Evolutionary conservation across 2,797 vertebrate genomes (phyloP), one percentile per base, ranked within the genome.

Genomic region (Ptychobarbus kaznakovi): DNA sequence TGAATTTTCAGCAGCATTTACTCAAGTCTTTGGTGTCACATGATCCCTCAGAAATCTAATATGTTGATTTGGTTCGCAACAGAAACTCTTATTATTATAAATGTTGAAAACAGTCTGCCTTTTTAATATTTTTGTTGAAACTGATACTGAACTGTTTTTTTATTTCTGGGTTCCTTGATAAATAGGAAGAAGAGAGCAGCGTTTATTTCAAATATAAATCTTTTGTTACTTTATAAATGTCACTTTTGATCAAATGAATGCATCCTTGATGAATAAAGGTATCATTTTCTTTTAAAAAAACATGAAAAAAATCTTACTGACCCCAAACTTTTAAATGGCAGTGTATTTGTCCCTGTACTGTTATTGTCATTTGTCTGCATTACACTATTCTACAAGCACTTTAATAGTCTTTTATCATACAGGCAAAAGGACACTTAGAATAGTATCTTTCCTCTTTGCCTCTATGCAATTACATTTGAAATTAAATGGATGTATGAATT

Each of bases 301-400:
- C 1, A 13, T 25, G 58, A 25, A 61, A 13, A 28, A 56, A 61
- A 1, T 10, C 10, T 11, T 6, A 69, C 53, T 78, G n/a, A 61
- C 53, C 35, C 7, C 13, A 78, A 25, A 61, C 53, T 40, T 78
- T 78, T 63, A 56, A 78, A 78, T 0, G 9, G 53, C 1, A 40
- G 38, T 42, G 38, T 44, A 61, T 53, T 51, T 51, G 32, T 80
- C 25, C 15, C 11, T 78, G 10, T 28, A 7, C n/a, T 78, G 53
- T 78, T 58, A 58, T 32, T 68, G 28, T 53, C 2, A 25, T 53
- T 69, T 61, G 38, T 63, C 4, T 46, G 6, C 28, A 72, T 72
- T 74, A 28, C 20, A 35, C 42, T 66, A 42, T n/a, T 77, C 20
- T 58, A 3, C 51, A 77, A 65, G 79, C 80, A 81, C 80, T 81